Conservation (phyloP, 1,140 invertebrate species). For the Bactericera cockerelli region DNA sequence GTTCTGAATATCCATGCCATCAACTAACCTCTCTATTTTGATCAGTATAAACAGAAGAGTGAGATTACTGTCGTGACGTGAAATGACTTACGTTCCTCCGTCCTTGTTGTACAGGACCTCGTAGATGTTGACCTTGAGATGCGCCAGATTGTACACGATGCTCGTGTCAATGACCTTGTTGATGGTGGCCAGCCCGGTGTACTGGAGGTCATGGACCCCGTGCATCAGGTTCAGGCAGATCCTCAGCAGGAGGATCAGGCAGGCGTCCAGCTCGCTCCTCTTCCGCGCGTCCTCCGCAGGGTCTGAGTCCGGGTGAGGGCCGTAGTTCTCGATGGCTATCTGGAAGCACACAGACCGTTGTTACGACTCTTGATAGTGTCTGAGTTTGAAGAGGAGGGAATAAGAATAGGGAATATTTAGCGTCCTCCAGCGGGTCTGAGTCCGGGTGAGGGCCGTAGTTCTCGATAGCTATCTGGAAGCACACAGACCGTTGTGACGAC, state of each 20-base stretch:
- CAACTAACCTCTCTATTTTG: too few species aligned
- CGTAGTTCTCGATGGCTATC: slow-evolving; percentile 26
- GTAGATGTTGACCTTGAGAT: slow-evolving; percentile 21
- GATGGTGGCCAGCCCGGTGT: slow-evolving; percentile 35
- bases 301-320: not conserved
- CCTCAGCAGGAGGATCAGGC: slow-evolving; percentile 34
- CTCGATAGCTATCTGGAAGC: slow-evolving; percentile 25
- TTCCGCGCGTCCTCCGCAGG: slow-evolving; percentile 6
- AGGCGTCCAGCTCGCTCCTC: slow-evolving; percentile 28
- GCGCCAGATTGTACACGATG: slow-evolving; percentile 29
- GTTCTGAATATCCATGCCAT: too few species aligned
- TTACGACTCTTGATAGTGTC: not conserved
- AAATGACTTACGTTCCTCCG: slow-evolving; percentile 18
- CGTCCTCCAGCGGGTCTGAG: not conserved
- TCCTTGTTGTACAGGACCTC: slow-evolving; percentile 22
- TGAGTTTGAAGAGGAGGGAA: too few species aligned
- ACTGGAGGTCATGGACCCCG: slow-evolving; percentile 41
- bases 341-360: too few species aligned
- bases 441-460: slow-evolving; percentile 16
- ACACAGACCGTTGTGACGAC: too few species aligned
- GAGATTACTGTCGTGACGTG: too few species aligned
- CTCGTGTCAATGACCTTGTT: slow-evolving; percentile 42
- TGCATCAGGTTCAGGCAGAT: slow-evolving; percentile 36
- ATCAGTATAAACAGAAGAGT: too few species aligned
- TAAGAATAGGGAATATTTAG: too few species aligned